A percentile compares a stretch with the other conserved stretches of the same genome.
phyloP scores from a whole-genome alignment of 2,797 vertebrate genomes.

The Tenualosa thibaudeaui region DNA sequence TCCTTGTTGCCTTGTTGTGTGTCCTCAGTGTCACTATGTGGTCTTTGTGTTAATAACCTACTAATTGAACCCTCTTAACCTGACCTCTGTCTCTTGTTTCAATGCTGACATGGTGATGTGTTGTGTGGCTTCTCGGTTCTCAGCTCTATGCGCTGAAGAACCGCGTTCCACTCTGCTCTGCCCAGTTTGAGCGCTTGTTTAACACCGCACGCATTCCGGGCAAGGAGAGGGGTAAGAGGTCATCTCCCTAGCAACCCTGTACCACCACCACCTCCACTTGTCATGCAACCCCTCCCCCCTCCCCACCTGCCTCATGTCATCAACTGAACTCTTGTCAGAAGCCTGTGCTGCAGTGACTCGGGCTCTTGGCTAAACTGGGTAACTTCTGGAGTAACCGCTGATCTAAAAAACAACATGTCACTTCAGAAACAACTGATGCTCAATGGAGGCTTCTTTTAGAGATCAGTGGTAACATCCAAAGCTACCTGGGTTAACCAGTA shows the following conservation, averaged over 20 bases:
- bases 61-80: background rate
- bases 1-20: background rate
- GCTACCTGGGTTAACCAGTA: too few relatives aligned
- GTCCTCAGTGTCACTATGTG: background rate
- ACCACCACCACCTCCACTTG: background rate
- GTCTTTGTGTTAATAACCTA: background rate
- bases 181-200: conserved; percentile 98
- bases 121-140: conserved; percentile 35
- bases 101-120: conserved; percentile 15
- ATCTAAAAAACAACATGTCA: too few relatives aligned
- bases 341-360: too few relatives aligned
- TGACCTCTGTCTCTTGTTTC: conserved; percentile 67
- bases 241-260: conserved; percentile 52
- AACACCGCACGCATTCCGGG: conserved; percentile 92
- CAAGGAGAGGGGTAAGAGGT: conserved; percentile 90
- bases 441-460: too few relatives aligned
- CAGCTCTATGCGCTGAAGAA: conserved; percentile 75
- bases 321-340: background rate
- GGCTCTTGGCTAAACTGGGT: too few relatives aligned
- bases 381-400: too few relatives aligned
- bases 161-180: conserved; percentile 93
- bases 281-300: conserved; percentile 33
- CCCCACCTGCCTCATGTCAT: conserved; percentile 25
- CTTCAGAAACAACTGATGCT: too few relatives aligned
- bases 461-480: too few relatives aligned